Percentiles rank a stretch among this genome's conserved stretches.
These are phyloP conservation scores for Tetraodon nigroviridis DNA, from an alignment of 2,113 vertebrate genomes.

Conservation along the genomic window DNA sequence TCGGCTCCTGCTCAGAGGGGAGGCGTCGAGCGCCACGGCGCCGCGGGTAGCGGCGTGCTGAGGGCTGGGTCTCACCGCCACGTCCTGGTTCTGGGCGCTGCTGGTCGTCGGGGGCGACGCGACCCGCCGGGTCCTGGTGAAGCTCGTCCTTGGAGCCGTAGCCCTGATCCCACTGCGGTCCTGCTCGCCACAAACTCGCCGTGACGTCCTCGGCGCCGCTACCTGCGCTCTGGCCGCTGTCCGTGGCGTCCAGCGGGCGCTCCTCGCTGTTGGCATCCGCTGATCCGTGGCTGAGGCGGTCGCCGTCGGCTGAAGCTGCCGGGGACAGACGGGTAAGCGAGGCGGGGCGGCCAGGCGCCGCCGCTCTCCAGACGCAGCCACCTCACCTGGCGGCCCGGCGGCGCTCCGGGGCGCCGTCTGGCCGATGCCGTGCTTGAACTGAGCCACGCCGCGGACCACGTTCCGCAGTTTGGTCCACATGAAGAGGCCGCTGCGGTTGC, in stretches of 20 bases:
- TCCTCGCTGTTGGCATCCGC: conserved; percentile 83
- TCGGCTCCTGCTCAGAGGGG: conserved; percentile 43
- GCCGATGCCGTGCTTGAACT: conserved; percentile 83
- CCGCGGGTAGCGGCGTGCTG: not conserved
- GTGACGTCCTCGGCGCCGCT: conserved; percentile 17
- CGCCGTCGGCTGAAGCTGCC: conserved; percentile 70
- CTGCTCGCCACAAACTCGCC: conserved; percentile 29
- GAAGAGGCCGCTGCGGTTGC: conserved; percentile 90
- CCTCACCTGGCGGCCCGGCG: conserved; percentile 76
- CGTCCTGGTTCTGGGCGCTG: conserved; percentile 43
- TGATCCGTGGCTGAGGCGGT: conserved; percentile 84
- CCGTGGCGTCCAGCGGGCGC: conserved; percentile 77
- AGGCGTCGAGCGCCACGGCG: not conserved
- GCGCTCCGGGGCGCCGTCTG: conserved; percentile 61
- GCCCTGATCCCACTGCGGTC: conserved; percentile 84
- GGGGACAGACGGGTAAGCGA: not conserved
- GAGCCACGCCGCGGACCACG: conserved; percentile 82
- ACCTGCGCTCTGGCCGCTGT: conserved; percentile 86
- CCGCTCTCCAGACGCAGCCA: not conserved
- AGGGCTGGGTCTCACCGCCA: conserved; percentile 73
- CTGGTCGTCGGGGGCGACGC: conserved; percentile 28
- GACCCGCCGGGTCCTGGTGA: conserved; percentile 71
- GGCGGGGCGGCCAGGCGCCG: not conserved
- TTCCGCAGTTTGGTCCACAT: conserved; percentile 96
- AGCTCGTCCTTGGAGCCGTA: conserved; percentile 90